These are phyloP conservation scores for Poeciliopsis retropinna DNA, from an alignment of 2,113 vertebrate species.

Conservation along the genomic window DNA sequence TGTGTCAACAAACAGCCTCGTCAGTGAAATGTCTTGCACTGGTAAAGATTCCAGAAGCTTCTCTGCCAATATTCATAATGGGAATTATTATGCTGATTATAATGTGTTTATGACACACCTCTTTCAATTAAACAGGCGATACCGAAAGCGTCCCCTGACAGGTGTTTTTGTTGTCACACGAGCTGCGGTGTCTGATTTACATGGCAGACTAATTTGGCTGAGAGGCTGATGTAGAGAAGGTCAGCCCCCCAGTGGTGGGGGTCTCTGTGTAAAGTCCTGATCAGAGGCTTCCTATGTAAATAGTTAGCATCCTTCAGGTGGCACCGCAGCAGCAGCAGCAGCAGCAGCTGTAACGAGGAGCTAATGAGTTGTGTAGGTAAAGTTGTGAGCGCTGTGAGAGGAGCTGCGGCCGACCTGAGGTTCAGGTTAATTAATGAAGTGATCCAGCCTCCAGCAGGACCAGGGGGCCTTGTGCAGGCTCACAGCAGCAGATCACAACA, in stretches of 20 bases:
- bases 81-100: slow-evolving; percentile 44
- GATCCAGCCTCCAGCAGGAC: slow-evolving; percentile 66
- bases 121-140: slow-evolving; percentile 58
- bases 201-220: slow-evolving; percentile 55
- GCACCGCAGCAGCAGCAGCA: no score
- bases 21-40: not conserved
- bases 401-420: slow-evolving; percentile 64
- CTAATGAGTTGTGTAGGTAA: slow-evolving; percentile 59
- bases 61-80: not conserved
- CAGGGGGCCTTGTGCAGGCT: slow-evolving; percentile 61
- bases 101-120: slow-evolving; percentile 51
- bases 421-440: slow-evolving; percentile 85
- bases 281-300: slow-evolving; percentile 29
- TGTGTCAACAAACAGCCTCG: slow-evolving; percentile 45
- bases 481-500: slow-evolving; percentile 77
- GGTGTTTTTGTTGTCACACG: slow-evolving; percentile 57
- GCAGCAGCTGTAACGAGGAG: slow-evolving; percentile 2
- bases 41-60: no score
- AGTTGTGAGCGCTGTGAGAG: slow-evolving; percentile 14
- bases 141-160: slow-evolving; percentile 60
- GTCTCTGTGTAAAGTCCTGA: slow-evolving; percentile 26
- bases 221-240: slow-evolving; percentile 52
- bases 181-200: slow-evolving; percentile 58
- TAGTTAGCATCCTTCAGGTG: slow-evolving; percentile 41
- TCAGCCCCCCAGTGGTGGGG: slow-evolving; percentile 14